Evolutionary conservation across 2,113 vertebrate genomes (phyloP).

Genomic region (Acrocephalus arundinaceus): DNA sequence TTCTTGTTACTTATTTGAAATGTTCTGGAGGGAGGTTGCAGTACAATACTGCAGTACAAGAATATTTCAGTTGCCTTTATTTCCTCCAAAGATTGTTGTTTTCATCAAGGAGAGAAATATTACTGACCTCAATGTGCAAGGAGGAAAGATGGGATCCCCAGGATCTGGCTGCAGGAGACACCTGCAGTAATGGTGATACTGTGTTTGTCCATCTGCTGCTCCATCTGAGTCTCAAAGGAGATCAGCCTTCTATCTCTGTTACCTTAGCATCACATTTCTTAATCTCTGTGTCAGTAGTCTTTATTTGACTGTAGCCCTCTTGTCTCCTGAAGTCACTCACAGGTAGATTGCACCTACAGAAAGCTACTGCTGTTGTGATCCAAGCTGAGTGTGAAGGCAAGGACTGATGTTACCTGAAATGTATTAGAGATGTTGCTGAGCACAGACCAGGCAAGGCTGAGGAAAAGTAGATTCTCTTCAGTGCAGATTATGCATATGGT

Average conservation of each 20-base stretch:
- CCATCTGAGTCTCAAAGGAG: background rate
- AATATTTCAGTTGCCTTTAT: background rate
- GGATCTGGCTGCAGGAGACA: background rate
- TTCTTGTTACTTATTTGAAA: background rate
- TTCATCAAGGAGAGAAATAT: background rate
- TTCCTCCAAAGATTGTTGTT: background rate
- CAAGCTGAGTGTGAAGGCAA: background rate
- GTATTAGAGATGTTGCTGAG: background rate
- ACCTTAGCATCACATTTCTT: background rate
- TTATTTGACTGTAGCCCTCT: background rate
- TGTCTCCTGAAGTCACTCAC: background rate
- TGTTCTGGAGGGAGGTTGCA: background rate
- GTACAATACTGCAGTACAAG: background rate
- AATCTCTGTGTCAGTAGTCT: background rate
- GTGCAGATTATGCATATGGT: background rate
- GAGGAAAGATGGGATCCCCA: background rate
- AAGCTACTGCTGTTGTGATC: background rate
- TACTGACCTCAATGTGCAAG: background rate
- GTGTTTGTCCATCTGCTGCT: background rate
- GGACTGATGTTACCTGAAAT: background rate
- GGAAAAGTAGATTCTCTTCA: background rate
- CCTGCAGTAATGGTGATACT: background rate
- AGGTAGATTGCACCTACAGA: background rate
- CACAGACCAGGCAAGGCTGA: background rate
- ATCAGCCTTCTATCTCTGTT: background rate